phyloP scores from a whole-genome alignment of 2,797 vertebrate genomes.

The Mormyrops attenuatus region DNA sequence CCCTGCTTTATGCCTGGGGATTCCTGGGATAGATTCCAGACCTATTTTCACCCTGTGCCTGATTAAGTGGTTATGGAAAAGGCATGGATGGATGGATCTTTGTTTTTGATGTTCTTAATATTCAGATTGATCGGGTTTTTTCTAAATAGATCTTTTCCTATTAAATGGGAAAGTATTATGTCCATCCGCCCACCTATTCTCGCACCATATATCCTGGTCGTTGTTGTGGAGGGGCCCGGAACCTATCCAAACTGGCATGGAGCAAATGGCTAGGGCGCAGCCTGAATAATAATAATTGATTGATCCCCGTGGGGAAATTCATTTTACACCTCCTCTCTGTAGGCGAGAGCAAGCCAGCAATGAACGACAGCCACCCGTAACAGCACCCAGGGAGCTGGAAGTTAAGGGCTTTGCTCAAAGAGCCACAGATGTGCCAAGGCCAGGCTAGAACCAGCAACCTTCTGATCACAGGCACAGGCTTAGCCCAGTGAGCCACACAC shows the following conservation, averaged over 20 bases:
- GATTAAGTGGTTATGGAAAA: neutral
- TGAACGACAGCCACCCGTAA: neutral
- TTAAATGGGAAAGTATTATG: neutral
- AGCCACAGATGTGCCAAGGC: neutral
- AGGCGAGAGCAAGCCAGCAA: neutral
- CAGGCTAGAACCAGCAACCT: neutral
- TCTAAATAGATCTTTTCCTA: neutral
- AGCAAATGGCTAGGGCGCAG: neutral
- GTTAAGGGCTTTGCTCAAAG: neutral
- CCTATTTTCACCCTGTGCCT: neutral
- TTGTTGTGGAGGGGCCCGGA: neutral
- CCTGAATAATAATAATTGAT: neutral
- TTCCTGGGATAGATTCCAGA: neutral
- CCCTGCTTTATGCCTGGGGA: neutral
- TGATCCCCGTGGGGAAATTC: neutral
- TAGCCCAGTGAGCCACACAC: neutral
- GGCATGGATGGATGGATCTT: neutral
- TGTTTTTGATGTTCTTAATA: neutral
- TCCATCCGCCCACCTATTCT: neutral
- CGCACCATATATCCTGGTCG: neutral
- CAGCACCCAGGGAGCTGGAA: neutral
- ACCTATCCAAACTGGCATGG: neutral
- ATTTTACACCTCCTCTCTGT: neutral
- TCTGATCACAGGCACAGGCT: neutral
- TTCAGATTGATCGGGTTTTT: neutral